phyloP scores from a whole-genome alignment of 1,140 invertebrate genomes.

The Drosophila nebulosa region DNA sequence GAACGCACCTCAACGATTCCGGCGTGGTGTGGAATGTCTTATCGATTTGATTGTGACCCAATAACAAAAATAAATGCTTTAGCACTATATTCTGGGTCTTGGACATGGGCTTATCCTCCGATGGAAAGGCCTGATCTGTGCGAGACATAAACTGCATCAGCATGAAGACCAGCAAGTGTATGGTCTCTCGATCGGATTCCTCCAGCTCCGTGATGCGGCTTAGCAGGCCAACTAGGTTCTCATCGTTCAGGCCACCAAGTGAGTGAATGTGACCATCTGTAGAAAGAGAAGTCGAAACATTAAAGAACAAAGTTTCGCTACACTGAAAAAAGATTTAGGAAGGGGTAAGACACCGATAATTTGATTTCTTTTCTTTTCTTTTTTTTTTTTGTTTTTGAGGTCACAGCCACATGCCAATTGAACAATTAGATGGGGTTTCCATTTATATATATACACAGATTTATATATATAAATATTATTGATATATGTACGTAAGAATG shows the following conservation, averaged over 20 bases:
- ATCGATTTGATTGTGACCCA: constrained; percentile 96
- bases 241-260: constrained; percentile 86
- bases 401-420: constrained; percentile 75
- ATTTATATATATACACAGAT: constrained; percentile 28
- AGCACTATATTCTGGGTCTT: constrained; percentile 94
- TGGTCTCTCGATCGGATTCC: constrained; percentile 96
- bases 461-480: constrained; percentile 7
- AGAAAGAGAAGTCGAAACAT: not conserved
- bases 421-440: constrained; percentile 68
- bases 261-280: constrained; percentile 90
- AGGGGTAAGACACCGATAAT: constrained; percentile 44
- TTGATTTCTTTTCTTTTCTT: constrained; percentile 11
- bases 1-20: constrained; percentile 88
- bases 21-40: constrained; percentile 95
- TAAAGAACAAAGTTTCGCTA: not conserved
- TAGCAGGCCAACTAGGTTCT: constrained; percentile 86
- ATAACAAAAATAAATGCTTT: constrained; percentile 94
- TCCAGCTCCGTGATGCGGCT: constrained; percentile 94
- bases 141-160: constrained; percentile 96
- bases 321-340: not conserved
- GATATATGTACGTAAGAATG: constrained; percentile 29
- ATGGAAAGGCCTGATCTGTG: constrained; percentile 88
- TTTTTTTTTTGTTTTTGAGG: constrained; percentile 28
- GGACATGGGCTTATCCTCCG: constrained; percentile 90
- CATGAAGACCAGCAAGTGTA: constrained; percentile 96